Evolutionary conservation across 2,797 vertebrate species (phyloP).

Genomic region (Lepilemur ruficaudatus): DNA sequence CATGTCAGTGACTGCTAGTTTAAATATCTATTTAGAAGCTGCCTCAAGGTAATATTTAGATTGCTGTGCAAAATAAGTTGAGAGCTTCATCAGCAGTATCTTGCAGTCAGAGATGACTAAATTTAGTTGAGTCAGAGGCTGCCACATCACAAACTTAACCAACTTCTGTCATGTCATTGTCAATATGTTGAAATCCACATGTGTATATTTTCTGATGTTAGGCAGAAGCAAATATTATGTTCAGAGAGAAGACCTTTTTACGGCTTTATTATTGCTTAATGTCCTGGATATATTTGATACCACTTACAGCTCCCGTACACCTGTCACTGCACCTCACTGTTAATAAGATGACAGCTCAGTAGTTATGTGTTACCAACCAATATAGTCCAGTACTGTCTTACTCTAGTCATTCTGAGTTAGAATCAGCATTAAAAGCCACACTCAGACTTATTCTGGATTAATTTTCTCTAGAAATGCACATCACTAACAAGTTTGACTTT

Average conservation of each 20-base stretch:
- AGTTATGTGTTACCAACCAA: not conserved
- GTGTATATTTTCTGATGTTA: conserved; percentile 65
- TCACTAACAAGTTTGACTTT: conserved; percentile 39
- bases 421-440: not conserved
- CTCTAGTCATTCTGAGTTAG: conserved; percentile 45
- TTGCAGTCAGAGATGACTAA: conserved; percentile 45
- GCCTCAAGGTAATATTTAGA: conserved; percentile 43
- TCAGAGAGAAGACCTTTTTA: conserved; percentile 35
- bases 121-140: conserved; percentile 55
- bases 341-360: conserved; percentile 48
- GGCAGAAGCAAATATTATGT: conserved; percentile 50
- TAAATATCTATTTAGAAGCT: conserved; percentile 37
- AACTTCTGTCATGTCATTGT: conserved; percentile 34
- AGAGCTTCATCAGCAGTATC: conserved; percentile 37
- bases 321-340: conserved; percentile 51
- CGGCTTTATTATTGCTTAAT: conserved; percentile 60
- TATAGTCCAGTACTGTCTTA: not conserved
- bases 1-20: not conserved
- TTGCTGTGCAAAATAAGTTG: conserved; percentile 31
- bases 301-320: conserved; percentile 38
- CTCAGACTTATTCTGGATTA: not conserved
- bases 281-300: conserved; percentile 49
- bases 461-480: not conserved
- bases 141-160: conserved; percentile 11
- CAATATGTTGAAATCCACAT: conserved; percentile 53